Evolutionary conservation across 1,140 invertebrate species (phyloP), one percentile per base, ranked within the genome.

Genomic region (Drosophila nasuta): DNA sequence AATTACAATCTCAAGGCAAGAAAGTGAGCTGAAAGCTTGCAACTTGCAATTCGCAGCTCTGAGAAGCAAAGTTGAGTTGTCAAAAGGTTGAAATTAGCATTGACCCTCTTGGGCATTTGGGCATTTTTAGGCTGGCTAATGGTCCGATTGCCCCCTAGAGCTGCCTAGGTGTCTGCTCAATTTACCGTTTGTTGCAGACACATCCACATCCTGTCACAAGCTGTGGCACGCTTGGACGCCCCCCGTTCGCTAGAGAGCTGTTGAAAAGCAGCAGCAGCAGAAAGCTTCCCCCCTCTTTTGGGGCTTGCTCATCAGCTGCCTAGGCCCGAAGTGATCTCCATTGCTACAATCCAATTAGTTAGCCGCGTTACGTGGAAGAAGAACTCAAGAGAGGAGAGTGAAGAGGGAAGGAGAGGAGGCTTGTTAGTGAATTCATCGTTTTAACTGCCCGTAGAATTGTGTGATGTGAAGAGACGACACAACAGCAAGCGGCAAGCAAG

Each of bases 31-130:
- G 79, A 43, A 35, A 41, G 35, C 30, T 41, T 13, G 20, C 33
- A 20, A 13, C 10, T 25, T 28, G 41, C 20, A 25, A 25, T 25
- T 25, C 20, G 20, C 20, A 60, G 13, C 13, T 56, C 6, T 33
- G 30, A 33, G 30, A 11, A 48, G 11, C 28, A 33, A 56, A 63
- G 79, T 82, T 88, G 77, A 87, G 83, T 87, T 87, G 83, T 87
- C 83, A 87, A 82, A 88, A 88, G 83, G 83, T 87, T 82, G 80
- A 83, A 87, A 87, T 87, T 88, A 87, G 80, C 83, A 81, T 80
- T 88, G 83, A 88, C 80, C 83, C 83, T 68, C 13, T n/a, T 51
- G 66, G 41, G 66, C 60, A 65, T 62, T 76, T 81, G 71, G 33
- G 33, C 33, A 33, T 8, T 33, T 25, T 33, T 38, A 10, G 65